Evolutionary conservation across 1,140 invertebrate genomes (phyloP).

Genomic region (Cotesia glomerata): DNA sequence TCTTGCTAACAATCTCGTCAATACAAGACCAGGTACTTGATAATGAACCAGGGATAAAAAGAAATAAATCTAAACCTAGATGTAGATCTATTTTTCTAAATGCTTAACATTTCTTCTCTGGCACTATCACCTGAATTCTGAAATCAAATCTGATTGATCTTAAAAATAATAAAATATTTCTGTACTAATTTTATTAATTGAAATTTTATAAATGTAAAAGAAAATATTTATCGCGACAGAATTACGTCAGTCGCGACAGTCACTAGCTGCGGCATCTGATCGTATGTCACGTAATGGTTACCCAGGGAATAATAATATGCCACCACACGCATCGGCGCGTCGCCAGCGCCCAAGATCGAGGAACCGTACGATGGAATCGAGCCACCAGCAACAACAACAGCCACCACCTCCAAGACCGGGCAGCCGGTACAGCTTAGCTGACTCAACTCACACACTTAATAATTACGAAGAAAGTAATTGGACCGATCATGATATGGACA

Average conservation of each 20-base stretch:
- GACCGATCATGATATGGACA: conserved; percentile 95
- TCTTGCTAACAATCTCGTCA: conserved; percentile 77
- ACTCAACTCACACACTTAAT: conserved; percentile 80
- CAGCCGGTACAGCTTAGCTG: conserved; percentile 73
- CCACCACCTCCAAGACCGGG: conserved; percentile 62
- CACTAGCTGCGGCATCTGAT: conserved; percentile 78
- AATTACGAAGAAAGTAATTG: conserved; percentile 91
- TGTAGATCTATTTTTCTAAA: background rate
- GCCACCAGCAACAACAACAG: conserved; percentile 28
- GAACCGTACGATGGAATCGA: conserved; percentile 54
- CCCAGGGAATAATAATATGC: conserved; percentile 60
- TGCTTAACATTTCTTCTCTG: no score
- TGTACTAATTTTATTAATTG: no score
- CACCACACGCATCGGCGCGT: conserved; percentile 68
- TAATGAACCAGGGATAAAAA: background rate
- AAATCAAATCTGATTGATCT: no score
- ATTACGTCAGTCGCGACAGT: conserved; percentile 81
- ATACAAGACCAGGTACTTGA: conserved; percentile 74
- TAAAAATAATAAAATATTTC: no score
- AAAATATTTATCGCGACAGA: conserved; percentile 61
- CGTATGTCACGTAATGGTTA: conserved; percentile 75
- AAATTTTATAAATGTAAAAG: background rate
- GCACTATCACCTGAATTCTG: no score
- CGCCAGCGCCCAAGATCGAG: conserved; percentile 70
- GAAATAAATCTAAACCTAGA: background rate